phyloP scores from a whole-genome alignment of 2,113 vertebrate genomes.

The Gavialis gangeticus region DNA sequence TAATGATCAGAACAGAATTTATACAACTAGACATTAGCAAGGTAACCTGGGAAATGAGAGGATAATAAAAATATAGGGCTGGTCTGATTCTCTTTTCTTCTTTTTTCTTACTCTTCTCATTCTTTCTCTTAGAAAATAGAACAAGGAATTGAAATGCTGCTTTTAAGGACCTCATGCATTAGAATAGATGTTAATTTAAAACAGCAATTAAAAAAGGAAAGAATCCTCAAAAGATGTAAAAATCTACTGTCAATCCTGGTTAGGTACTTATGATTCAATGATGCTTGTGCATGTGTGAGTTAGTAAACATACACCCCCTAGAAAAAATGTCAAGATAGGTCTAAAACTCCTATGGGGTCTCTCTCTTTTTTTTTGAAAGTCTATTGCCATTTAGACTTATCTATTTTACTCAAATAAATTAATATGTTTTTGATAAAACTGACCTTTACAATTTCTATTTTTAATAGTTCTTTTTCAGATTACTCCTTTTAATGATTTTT shows the following conservation, averaged over 20 bases:
- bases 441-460: not conserved
- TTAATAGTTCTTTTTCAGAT: not conserved
- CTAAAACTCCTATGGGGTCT: not conserved
- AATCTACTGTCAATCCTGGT: slow-evolving; percentile 2
- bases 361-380: not conserved
- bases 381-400: not conserved
- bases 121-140: not conserved
- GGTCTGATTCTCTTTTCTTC: not conserved
- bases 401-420: not conserved
- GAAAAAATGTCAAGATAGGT: not conserved
- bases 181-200: not conserved
- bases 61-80: not conserved
- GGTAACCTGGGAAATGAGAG: not conserved
- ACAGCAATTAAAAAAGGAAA: not conserved
- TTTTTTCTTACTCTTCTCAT: no score
- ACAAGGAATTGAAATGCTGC: slow-evolving; percentile 3
- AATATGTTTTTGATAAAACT: slow-evolving; percentile 38
- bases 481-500: not conserved
- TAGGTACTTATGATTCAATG: not conserved
- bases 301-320: not conserved
- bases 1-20: not conserved
- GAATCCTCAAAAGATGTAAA: slow-evolving; percentile 13
- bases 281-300: not conserved
- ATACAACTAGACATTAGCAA: not conserved
- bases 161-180: not conserved